Conservation (phyloP, 2,113 vertebrate genomes). For the Chaenocephalus aceratus region DNA sequence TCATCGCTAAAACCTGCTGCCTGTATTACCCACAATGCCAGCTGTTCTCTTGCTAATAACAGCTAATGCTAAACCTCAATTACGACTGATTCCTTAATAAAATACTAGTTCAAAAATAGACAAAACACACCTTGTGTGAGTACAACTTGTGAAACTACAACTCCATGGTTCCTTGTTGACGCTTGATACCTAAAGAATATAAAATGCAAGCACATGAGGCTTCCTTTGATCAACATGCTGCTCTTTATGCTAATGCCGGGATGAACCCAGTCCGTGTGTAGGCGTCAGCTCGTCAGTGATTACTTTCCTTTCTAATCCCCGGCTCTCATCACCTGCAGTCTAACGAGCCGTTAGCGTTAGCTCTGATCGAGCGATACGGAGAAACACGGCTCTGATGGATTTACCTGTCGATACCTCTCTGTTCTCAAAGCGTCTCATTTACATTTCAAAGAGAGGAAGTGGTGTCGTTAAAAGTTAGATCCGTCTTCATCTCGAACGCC, state of each 20-base stretch:
- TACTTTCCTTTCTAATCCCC: neutral
- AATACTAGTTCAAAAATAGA: too few species aligned
- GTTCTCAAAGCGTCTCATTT: conserved; percentile 36
- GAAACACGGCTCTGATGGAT: conserved; percentile 22
- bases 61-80: too few species aligned
- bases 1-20: too few species aligned
- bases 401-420: conserved; percentile 3
- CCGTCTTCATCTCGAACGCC: neutral
- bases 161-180: too few species aligned
- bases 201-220: too few species aligned
- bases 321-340: conserved; percentile 24
- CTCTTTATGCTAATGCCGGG: neutral
- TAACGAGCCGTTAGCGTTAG: conserved; percentile 7
- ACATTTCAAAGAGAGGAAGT: conserved; percentile 25
- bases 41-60: too few species aligned
- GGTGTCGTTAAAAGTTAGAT: conserved; percentile 25
- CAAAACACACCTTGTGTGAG: too few species aligned
- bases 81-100: too few species aligned
- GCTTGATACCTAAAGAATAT: too few species aligned
- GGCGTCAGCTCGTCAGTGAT: too few species aligned
- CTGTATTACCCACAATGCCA: too few species aligned
- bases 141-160: too few species aligned
- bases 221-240: accelerated
- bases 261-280: conserved; percentile 2
- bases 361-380: neutral